Evolutionary conservation across 2,797 vertebrate species (phyloP).

Genomic region (Tenualosa thibaudeaui): DNA sequence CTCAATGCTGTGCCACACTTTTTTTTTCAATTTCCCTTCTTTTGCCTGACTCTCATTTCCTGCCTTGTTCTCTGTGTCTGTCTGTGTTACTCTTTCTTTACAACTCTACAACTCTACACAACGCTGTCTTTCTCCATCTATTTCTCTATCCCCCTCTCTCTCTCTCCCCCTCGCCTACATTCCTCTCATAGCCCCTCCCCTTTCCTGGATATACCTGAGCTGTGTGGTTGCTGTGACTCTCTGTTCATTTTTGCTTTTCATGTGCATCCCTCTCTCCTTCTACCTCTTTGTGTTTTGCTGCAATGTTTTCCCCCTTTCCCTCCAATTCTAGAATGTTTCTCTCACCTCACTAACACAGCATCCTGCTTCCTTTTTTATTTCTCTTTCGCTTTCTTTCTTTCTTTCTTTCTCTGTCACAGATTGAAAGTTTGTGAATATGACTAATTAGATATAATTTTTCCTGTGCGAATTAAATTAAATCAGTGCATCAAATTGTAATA

Average conservation of each 20-base stretch:
- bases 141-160: not conserved
- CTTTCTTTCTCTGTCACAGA: not conserved
- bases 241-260: not conserved
- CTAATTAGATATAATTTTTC: too few species aligned
- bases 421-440: too few species aligned
- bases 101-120: slow-evolving; percentile 34
- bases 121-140: not conserved
- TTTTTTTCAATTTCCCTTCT: not conserved
- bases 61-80: not conserved
- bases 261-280: not conserved
- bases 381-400: not conserved
- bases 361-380: not conserved
- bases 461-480: too few species aligned
- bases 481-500: too few species aligned
- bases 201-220: not conserved
- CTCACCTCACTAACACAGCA: not conserved
- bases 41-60: slow-evolving; percentile 2
- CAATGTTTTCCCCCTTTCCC: too few species aligned
- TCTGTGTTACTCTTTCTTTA: slow-evolving; percentile 26
- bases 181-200: slow-evolving; percentile 28
- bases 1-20: not conserved
- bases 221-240: not conserved
- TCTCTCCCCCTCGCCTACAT: slow-evolving; percentile 5
- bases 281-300: too few species aligned
- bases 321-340: not conserved